Conservation (phyloP, 2,113 vertebrate genomes). For the Gadus chalcogrammus region DNA sequence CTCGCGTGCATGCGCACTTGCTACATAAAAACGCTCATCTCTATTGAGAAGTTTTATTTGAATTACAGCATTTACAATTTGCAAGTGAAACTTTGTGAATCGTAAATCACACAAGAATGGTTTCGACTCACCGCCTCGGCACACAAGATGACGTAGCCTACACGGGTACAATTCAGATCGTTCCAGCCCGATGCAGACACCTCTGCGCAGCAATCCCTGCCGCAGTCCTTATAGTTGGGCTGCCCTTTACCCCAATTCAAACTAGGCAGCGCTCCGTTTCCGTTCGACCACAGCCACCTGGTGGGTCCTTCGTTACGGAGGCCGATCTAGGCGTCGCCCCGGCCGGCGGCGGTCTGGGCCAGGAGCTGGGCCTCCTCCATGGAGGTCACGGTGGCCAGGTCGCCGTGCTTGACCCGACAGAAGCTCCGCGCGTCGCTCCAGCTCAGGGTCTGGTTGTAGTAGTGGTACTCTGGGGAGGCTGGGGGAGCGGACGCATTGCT, state of each 20-base stretch:
- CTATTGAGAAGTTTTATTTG: no score
- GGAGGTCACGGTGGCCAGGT: not conserved
- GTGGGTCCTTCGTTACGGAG: not conserved
- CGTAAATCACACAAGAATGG: not conserved
- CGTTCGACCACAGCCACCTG: slow-evolving; percentile 2
- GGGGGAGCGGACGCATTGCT: not conserved
- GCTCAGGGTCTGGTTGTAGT: not conserved
- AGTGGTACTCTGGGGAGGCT: not conserved
- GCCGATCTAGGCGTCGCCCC: not conserved
- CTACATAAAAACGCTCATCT: no score
- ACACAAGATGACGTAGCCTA: not conserved
- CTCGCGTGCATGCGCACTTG: no score
- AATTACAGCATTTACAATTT: no score
- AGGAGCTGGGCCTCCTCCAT: no score
- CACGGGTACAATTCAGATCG: not conserved
- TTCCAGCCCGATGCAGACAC: not conserved
- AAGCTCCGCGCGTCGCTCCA: not conserved
- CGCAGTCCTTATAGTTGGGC: not conserved
- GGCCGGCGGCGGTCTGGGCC: not conserved
- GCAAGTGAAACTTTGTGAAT: no score
- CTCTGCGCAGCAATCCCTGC: not conserved
- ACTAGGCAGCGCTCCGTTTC: not conserved
- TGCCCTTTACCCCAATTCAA: not conserved
- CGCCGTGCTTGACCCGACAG: not conserved
- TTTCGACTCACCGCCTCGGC: not conserved